Conservation (phyloP, 2,113 vertebrate species). For the Zeus faber region DNA sequence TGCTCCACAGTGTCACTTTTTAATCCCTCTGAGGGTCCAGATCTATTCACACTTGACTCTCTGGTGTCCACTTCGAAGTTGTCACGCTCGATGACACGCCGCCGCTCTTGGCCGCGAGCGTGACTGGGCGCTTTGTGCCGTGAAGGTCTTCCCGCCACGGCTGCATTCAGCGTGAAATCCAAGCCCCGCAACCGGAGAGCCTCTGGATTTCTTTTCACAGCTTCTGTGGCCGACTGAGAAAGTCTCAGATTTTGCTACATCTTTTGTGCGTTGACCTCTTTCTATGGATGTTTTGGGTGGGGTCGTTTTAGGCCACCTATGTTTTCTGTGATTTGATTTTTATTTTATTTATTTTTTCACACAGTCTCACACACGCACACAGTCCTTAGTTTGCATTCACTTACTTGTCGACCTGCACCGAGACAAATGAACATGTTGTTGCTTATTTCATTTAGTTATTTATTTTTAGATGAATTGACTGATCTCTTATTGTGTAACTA, state of each 20-base stretch:
- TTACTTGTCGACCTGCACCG: too few species aligned
- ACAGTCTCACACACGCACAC: too few species aligned
- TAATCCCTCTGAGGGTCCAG: too few species aligned
- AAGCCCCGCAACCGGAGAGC: slow-evolving; percentile 50
- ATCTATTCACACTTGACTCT: slow-evolving; percentile 17
- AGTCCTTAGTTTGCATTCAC: too few species aligned
- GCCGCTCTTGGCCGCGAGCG: slow-evolving; percentile 2
- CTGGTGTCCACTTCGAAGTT: too few species aligned
- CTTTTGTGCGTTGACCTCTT: slow-evolving; percentile 17
- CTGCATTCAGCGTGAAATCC: slow-evolving; percentile 32
- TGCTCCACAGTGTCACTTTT: neutral
- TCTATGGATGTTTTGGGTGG: slow-evolving; percentile 20
- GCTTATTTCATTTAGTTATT: too few species aligned
- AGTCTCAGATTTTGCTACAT: too few species aligned
- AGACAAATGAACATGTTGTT: too few species aligned
- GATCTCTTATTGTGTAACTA: too few species aligned
- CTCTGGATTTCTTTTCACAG: slow-evolving; percentile 32
- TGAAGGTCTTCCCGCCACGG: slow-evolving; percentile 36
- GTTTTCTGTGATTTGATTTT: slow-evolving; percentile 11
- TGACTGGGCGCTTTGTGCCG: slow-evolving; percentile 40
- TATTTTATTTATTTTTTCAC: neutral
- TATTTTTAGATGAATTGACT: too few species aligned
- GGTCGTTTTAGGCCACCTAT: too few species aligned
- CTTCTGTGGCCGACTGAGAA: too few species aligned
- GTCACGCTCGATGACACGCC: slow-evolving; percentile 32